Conservation (phyloP, 2,113 vertebrate genomes). For the Scalopus aquaticus region DNA sequence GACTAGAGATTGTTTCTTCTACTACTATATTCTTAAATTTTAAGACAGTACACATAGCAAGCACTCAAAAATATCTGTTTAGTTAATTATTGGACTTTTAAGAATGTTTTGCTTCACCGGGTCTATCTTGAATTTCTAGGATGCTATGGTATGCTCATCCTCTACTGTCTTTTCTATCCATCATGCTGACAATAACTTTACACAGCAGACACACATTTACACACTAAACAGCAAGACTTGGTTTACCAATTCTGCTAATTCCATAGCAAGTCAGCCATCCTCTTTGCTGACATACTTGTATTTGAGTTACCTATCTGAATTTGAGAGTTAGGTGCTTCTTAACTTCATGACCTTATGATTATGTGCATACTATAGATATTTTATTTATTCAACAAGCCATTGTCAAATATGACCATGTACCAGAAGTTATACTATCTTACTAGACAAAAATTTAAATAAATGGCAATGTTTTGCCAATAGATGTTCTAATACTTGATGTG, state of each 20-base stretch:
- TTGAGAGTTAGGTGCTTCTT: background rate
- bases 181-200: background rate
- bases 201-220: background rate
- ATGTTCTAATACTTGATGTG: background rate
- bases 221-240: background rate
- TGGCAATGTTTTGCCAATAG: background rate
- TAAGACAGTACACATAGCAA: background rate
- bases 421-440: background rate
- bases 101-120: background rate
- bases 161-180: background rate
- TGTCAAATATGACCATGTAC: background rate
- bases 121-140: background rate
- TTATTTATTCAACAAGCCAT: background rate
- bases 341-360: background rate
- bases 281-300: background rate
- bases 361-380: background rate
- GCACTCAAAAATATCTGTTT: background rate
- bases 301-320: background rate
- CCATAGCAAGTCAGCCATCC: background rate
- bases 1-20: background rate
- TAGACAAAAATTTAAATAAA: slow-evolving; percentile 32
- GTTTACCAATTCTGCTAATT: background rate
- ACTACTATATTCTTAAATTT: background rate
- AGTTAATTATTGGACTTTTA: background rate
- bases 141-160: background rate